Evolutionary conservation across 2,113 vertebrate species (phyloP).

Genomic region (Psittacus erithacus): DNA sequence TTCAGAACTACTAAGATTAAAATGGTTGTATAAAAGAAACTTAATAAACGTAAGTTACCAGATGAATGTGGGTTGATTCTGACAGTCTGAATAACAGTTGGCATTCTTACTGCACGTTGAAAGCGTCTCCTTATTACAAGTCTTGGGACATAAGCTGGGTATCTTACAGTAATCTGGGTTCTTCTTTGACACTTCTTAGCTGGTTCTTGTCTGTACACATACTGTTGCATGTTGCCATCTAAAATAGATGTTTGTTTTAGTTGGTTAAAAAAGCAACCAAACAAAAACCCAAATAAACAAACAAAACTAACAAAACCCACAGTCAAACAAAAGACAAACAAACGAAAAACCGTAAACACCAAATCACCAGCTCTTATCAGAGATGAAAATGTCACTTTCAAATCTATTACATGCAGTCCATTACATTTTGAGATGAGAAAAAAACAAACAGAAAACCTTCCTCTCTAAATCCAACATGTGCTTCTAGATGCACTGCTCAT

Average conservation of each 20-base stretch:
- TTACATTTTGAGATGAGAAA: not conserved
- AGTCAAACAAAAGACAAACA: not conserved
- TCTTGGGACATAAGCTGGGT: constrained; percentile 50
- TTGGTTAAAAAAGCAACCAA: not conserved
- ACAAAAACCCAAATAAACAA: not conserved
- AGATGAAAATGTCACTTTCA: not conserved
- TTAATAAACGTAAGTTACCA: not conserved
- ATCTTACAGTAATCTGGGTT: constrained; percentile 41
- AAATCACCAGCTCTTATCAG: not conserved
- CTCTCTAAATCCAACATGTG: not conserved
- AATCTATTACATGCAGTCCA: fast-evolving
- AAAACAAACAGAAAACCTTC: not conserved
- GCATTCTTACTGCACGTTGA: constrained; percentile 46
- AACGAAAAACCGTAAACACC: fast-evolving
- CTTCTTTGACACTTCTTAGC: constrained; percentile 75
- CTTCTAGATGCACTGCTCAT: not conserved
- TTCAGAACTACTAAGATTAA: not conserved
- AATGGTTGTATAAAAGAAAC: not conserved
- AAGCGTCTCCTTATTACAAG: constrained; percentile 68
- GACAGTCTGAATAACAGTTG: constrained; percentile 39
- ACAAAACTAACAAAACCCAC: not conserved
- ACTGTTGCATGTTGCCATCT: constrained; percentile 91
- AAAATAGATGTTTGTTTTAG: not conserved
- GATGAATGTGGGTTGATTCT: constrained; percentile 45
- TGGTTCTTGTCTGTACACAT: constrained; percentile 84